Conservation (phyloP, 2,888 invertebrate genomes). For the Leucophora obtusa region DNA sequence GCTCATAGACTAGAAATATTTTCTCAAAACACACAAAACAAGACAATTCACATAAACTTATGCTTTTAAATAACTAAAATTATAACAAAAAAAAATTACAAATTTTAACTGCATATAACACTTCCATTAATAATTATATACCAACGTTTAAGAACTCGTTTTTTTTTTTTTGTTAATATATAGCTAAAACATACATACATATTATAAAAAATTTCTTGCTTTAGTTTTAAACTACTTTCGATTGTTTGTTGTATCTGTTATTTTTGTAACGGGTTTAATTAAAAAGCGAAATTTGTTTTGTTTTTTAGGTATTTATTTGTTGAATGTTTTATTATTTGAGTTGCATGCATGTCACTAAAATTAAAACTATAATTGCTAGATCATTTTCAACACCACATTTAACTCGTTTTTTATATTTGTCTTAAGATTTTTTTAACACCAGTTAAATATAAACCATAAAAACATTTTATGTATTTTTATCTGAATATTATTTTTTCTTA, state of each 20-base stretch:
- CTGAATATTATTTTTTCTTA: not conserved
- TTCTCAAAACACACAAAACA: not conserved
- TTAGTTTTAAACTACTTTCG: slow-evolving; percentile 57
- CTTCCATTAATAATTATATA: slow-evolving; percentile 11
- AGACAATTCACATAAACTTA: not conserved
- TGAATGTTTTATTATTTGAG: not conserved
- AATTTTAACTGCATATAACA: slow-evolving; percentile 14
- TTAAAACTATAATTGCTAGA: slow-evolving; percentile 21
- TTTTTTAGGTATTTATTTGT: slow-evolving; percentile 4
- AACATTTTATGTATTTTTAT: not conserved
- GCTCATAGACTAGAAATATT: too few species aligned
- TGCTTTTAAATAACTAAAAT: not conserved
- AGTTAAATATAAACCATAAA: not conserved
- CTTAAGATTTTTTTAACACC: not conserved
- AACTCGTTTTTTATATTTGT: not conserved
- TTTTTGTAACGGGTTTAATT: slow-evolving; percentile 57
- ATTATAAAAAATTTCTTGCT: slow-evolving; percentile 6
- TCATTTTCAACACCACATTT: slow-evolving; percentile 26
- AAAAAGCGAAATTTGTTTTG: slow-evolving; percentile 61
- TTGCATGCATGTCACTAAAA: slow-evolving; percentile 48
- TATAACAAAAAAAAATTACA: not conserved
- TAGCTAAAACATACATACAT: slow-evolving; percentile 11
- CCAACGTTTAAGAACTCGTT: not conserved
- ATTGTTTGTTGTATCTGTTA: slow-evolving; percentile 37
- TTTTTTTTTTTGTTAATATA: slow-evolving; percentile 21